Conservation (phyloP, 2,113 vertebrate genomes). For the Diadophis punctatus region DNA sequence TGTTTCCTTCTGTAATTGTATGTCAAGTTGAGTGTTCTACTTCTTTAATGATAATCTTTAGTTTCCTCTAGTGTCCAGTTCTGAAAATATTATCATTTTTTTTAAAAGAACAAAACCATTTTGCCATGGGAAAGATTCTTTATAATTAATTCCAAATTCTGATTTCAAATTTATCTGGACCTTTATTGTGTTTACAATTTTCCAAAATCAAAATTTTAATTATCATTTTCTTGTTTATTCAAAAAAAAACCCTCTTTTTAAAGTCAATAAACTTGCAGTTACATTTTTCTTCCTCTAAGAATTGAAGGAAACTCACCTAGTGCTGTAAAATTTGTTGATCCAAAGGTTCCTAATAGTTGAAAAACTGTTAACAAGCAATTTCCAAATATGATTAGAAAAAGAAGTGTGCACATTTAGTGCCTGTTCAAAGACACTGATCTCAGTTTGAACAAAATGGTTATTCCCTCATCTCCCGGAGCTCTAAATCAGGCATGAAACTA, state of each 20-base stretch:
- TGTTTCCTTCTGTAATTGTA: neutral
- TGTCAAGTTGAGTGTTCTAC: neutral
- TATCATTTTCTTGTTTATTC: neutral
- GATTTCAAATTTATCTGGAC: neutral
- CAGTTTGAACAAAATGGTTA: neutral
- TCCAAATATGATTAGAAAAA: neutral
- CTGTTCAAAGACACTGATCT: neutral
- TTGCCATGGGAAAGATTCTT: neutral
- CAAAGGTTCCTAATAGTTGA: neutral
- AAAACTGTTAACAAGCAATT: neutral
- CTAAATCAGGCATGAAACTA: neutral
- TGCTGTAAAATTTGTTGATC: neutral
- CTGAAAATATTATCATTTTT: neutral
- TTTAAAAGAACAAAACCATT: neutral
- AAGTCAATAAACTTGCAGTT: neutral
- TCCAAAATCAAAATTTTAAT: neutral
- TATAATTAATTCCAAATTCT: neutral
- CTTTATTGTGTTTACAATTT: neutral
- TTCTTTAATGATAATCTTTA: neutral
- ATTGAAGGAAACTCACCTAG: neutral
- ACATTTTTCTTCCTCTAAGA: neutral
- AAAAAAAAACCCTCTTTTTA: neutral
- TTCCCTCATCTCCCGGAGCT: neutral
- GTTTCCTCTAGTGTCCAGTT: neutral
- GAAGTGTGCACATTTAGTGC: neutral